phyloP scores from a whole-genome alignment of 2,113 vertebrate species.

The Cettia cetti region DNA sequence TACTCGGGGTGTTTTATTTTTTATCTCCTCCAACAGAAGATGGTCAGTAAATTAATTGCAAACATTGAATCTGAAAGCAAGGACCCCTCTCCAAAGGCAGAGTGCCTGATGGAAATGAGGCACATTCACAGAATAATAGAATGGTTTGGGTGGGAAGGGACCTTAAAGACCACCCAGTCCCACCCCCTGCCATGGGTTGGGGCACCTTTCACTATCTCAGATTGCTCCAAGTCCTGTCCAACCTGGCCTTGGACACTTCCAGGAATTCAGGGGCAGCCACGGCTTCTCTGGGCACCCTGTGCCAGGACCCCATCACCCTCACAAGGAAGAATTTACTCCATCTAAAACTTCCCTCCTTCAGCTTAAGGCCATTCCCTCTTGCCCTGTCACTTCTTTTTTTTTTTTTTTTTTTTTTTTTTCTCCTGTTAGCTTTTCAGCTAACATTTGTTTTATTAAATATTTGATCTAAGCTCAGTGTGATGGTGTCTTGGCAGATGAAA shows the following conservation, averaged over 20 bases:
- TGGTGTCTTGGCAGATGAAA: neutral
- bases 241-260: neutral
- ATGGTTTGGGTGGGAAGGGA: neutral
- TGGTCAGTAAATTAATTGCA: neutral
- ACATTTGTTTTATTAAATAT: neutral
- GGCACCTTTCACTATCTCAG: fast-evolving
- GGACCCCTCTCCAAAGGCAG: neutral
- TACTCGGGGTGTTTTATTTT: fast-evolving
- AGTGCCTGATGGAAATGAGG: neutral
- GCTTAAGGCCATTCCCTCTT: neutral
- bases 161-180: fast-evolving
- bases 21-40: neutral
- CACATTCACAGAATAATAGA: neutral
- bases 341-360: neutral
- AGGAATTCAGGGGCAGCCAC: neutral
- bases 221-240: fast-evolving
- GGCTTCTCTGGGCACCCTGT: neutral
- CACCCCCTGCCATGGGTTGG: neutral
- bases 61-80: neutral
- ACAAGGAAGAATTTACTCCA: neutral
- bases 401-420: neutral
- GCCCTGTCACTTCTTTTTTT: neutral
- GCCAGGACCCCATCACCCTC: neutral
- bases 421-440: neutral
- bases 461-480: neutral